Evolutionary conservation across 2,113 vertebrate species (phyloP).

Genomic region (Psephotus haematonotus): DNA sequence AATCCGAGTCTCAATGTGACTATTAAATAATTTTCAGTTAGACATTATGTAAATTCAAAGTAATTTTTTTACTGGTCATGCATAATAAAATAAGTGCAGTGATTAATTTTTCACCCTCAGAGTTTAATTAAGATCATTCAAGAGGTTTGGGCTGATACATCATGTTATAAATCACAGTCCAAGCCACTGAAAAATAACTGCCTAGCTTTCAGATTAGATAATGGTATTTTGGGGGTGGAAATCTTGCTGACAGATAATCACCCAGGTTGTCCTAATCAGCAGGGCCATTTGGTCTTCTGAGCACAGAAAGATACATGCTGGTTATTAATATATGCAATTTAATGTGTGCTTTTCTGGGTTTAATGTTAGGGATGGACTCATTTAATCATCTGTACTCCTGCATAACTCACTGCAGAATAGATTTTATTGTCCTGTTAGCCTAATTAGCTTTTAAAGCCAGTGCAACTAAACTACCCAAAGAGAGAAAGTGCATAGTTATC

Average conservation of each 20-base stretch:
- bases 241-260: slow-evolving; percentile 9
- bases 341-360: not conserved
- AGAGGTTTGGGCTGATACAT: slow-evolving; percentile 1
- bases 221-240: not conserved
- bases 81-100: slow-evolving; percentile 41
- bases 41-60: slow-evolving; percentile 51
- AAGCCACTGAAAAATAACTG: slow-evolving; percentile 1
- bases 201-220: slow-evolving; percentile 13
- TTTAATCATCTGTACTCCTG: not conserved
- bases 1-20: not conserved
- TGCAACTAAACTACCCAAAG: not conserved
- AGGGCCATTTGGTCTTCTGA: not conserved
- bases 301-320: not conserved
- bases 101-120: slow-evolving; percentile 57
- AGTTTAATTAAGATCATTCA: slow-evolving; percentile 64
- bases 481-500: not conserved
- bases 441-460: not conserved
- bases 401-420: slow-evolving; percentile 3
- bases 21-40: slow-evolving; percentile 30
- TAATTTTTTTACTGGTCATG: slow-evolving; percentile 19
- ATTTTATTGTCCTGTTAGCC: not conserved
- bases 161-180: slow-evolving; percentile 1
- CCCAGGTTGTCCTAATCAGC: not conserved
- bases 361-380: slow-evolving; percentile 32
- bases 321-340: not conserved